Evolutionary conservation across 2,113 vertebrate genomes (phyloP).

Genomic region (Aepyceros melampus): DNA sequence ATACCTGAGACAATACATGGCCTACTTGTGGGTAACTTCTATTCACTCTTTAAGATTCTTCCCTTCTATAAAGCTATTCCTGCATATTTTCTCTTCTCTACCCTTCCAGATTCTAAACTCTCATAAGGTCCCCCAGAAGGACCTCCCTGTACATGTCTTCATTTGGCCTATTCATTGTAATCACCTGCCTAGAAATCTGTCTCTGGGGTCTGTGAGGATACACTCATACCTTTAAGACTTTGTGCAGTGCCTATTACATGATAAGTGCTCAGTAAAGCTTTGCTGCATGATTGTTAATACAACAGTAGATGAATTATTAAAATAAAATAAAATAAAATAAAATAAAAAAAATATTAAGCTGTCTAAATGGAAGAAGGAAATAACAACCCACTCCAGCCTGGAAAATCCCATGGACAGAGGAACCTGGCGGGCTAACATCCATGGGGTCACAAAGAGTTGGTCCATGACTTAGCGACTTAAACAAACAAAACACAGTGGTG

Average conservation of each 20-base stretch:
- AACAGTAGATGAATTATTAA: not conserved
- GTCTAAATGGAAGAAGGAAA: not conserved
- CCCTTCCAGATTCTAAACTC: not conserved
- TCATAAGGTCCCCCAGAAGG: too few relatives aligned
- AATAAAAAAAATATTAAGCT: too few relatives aligned
- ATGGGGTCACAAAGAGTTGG: not conserved
- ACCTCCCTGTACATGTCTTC: not conserved
- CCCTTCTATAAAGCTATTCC: not conserved
- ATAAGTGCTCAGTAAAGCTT: not conserved
- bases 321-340: too few relatives aligned
- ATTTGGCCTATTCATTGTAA: not conserved
- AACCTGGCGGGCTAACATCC: not conserved
- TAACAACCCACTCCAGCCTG: not conserved
- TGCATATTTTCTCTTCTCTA: not conserved
- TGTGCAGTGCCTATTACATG: not conserved
- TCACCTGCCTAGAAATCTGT: not conserved
- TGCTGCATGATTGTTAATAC: not conserved
- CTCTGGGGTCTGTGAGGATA: not conserved
- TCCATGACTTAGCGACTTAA: not conserved
- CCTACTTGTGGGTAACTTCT: not conserved
- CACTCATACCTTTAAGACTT: not conserved
- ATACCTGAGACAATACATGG: not conserved
- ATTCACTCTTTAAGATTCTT: not conserved
- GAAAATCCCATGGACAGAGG: not conserved
- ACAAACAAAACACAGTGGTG: not conserved